Evolutionary conservation across 2,797 vertebrate species (phyloP), one percentile per base, ranked within the genome.

Genomic region (Characodon lateralis): DNA sequence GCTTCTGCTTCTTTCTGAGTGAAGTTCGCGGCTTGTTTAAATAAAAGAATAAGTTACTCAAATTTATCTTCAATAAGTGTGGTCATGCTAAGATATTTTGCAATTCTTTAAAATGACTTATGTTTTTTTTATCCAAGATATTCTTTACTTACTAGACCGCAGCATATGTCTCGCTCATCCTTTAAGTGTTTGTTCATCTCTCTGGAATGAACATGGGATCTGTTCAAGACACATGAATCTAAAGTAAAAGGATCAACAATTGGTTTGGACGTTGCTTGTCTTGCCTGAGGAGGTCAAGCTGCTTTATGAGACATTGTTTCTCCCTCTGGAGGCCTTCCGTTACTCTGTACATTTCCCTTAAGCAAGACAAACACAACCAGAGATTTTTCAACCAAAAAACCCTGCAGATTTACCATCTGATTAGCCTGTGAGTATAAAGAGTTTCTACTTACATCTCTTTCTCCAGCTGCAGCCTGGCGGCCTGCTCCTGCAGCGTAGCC

Each of bases 151-250:
- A 99, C 98, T 91, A 96, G 94, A 46, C 96, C 95, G 50, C 95
- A 93, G 90, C 89, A 90, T 50, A 97, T 93, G 85, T 99, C 97
- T 61, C 89, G 91, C 86, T 98, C 97, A 75, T 98, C 97, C 88
- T 93, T 96, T 75, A 99, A 94, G 83, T 97, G 95, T 83, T 98
- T 98, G 93, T 99, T 99, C 93, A 97, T 98, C 93, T 99, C 98
- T 92, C 98, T 99, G 90, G 1, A 71, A 20, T n/a, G 39, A 74
- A 81, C 83, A 78, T 35, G n/a, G 24, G 20, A 41, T 35, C 6
- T 35, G 31, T 65, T 63, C 28, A 65, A 66, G 8, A 7, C 31
- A 55, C 10, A 39, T 0, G 0, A 22, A 55, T 72, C 24, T 24
- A 55, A 51, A 1, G 10, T 5, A 43, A n/a, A 69, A 20, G 8